These are phyloP conservation scores for Crematogaster levior DNA, from an alignment of 2,888 invertebrate genomes.

Conservation along the genomic window DNA sequence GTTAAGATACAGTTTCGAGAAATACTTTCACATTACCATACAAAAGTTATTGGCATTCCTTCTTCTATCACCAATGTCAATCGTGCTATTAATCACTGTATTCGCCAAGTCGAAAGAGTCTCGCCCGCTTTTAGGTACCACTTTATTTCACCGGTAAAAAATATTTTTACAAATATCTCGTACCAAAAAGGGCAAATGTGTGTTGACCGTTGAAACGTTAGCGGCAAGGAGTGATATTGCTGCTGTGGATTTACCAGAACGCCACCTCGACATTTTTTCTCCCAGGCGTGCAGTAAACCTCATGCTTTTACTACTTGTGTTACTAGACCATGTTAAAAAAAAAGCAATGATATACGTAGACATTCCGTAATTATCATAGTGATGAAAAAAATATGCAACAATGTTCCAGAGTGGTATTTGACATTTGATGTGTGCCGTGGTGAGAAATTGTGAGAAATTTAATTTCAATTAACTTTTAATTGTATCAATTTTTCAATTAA, in stretches of 20 bases:
- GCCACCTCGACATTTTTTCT: conserved; percentile 11
- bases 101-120: not conserved
- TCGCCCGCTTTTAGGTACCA: not conserved
- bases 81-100: conserved; percentile 35
- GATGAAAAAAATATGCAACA: not conserved
- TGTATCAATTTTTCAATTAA: not conserved
- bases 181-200: conserved; percentile 19
- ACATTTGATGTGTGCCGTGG: not conserved
- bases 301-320: not conserved
- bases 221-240: conserved; percentile 6
- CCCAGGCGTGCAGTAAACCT: not conserved
- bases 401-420: not conserved
- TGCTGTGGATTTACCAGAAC: conserved; percentile 8
- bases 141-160: conserved; percentile 25
- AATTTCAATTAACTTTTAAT: not conserved
- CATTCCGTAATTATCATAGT: not conserved
- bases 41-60: not conserved
- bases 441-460: too few species aligned
- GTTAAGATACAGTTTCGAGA: conserved; percentile 13
- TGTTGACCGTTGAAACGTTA: conserved; percentile 27
- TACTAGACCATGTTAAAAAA: conserved; percentile 4
- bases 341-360: not conserved
- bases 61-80: conserved; percentile 5
- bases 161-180: conserved; percentile 5
- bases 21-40: not conserved